A percentile compares a stretch with the other conserved stretches of the same genome.
These are phyloP conservation scores for Cantharis flavilabris DNA, from an alignment of 2,888 invertebrate genomes.

Conservation along the genomic window DNA sequence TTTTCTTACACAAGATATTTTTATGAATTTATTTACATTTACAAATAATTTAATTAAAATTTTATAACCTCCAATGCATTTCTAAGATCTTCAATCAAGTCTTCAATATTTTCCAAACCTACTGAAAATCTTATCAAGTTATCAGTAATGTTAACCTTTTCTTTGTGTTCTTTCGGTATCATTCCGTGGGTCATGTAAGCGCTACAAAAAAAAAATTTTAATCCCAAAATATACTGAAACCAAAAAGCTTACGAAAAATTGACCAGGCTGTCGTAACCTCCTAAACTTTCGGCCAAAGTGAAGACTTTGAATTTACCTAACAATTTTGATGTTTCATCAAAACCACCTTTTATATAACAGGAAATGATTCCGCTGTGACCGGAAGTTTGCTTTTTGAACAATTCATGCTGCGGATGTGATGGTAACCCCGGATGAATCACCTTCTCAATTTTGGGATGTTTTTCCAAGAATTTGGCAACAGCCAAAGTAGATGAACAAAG, in stretches of 20 bases:
- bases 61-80: constrained; percentile 69
- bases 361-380: constrained; percentile 90
- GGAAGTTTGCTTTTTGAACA: constrained; percentile 75
- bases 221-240: neutral
- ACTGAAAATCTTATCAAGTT: constrained; percentile 85
- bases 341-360: constrained; percentile 77
- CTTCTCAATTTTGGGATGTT: constrained; percentile 72
- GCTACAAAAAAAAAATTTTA: neutral
- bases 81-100: constrained; percentile 82
- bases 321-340: constrained; percentile 71
- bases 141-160: constrained; percentile 79
- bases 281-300: constrained; percentile 85
- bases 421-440: constrained; percentile 82
- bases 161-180: constrained; percentile 75
- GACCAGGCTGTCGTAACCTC: constrained; percentile 89
- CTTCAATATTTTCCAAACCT: constrained; percentile 85
- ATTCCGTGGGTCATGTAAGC: constrained; percentile 77
- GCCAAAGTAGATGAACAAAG: no score
- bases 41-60: neutral
- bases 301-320: constrained; percentile 77
- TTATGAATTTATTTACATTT: no score
- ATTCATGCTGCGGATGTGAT: constrained; percentile 79
- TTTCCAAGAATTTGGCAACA: constrained; percentile 79
- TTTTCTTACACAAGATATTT: no score
- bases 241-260: constrained; percentile 79